Conservation (phyloP, 1,140 invertebrate genomes). For the Procambarus clarkii region DNA sequence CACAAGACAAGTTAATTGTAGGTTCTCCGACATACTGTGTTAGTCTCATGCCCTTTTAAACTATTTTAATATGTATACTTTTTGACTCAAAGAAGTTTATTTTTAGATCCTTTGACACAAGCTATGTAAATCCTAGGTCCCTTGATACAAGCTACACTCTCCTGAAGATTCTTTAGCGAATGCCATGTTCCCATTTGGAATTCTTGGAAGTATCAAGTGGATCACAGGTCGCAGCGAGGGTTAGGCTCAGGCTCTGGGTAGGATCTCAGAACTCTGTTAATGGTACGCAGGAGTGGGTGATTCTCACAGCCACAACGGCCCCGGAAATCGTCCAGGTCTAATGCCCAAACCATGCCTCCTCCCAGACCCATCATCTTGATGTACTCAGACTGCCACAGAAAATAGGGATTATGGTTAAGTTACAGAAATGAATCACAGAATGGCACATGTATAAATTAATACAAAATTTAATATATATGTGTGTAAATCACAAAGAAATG, state of each 20-base stretch:
- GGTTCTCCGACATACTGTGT: not conserved
- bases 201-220: not conserved
- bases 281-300: constrained; percentile 86
- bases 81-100: too few species aligned
- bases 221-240: constrained; percentile 44
- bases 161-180: not conserved
- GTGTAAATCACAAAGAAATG: too few species aligned
- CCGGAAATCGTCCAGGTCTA: constrained; percentile 91
- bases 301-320: constrained; percentile 80
- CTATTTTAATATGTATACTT: not conserved
- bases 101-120: not conserved
- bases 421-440: not conserved
- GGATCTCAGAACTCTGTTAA: constrained; percentile 84
- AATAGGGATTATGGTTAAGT: not conserved
- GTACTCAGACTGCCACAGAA: constrained; percentile 77
- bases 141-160: not conserved
- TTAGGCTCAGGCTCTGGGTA: constrained; percentile 76
- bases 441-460: not conserved
- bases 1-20: not conserved
- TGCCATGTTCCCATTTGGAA: not conserved
- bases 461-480: too few species aligned
- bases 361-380: constrained; percentile 76
- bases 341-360: constrained; percentile 92
- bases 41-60: not conserved
- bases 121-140: not conserved